Conservation (phyloP, 2,113 vertebrate genomes). For the Fregata magnificens region DNA sequence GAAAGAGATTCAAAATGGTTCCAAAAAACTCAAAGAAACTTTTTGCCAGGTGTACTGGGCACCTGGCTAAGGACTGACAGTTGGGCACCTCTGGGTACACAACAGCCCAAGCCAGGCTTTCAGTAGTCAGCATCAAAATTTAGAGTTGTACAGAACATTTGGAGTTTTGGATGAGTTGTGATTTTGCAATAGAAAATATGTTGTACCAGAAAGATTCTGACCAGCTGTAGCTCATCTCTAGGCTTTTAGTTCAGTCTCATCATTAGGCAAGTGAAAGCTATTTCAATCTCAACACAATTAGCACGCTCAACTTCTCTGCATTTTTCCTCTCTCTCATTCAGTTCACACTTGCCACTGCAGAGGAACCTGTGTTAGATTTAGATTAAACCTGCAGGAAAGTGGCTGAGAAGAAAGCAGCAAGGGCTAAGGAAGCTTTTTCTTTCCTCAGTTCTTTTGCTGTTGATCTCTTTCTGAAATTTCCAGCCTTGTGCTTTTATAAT, state of each 20-base stretch:
- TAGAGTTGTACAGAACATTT: background rate
- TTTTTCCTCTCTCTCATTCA: background rate
- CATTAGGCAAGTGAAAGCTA: background rate
- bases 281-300: background rate
- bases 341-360: background rate
- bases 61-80: background rate
- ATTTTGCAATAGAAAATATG: background rate
- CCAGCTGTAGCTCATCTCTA: constrained; percentile 13
- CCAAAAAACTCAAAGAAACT: background rate
- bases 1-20: background rate
- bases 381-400: background rate
- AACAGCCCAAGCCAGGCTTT: background rate
- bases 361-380: background rate
- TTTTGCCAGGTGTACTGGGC: background rate
- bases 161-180: background rate
- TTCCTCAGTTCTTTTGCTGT: background rate
- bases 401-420: background rate
- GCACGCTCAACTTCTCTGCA: background rate
- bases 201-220: background rate
- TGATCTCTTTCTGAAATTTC: constrained; percentile 7
- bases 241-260: background rate
- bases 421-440: background rate
- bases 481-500: constrained; percentile 36
- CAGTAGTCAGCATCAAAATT: background rate
- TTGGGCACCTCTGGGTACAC: background rate